phyloP scores from a whole-genome alignment of 2,797 vertebrate species.

The Alfaro cultratus region DNA sequence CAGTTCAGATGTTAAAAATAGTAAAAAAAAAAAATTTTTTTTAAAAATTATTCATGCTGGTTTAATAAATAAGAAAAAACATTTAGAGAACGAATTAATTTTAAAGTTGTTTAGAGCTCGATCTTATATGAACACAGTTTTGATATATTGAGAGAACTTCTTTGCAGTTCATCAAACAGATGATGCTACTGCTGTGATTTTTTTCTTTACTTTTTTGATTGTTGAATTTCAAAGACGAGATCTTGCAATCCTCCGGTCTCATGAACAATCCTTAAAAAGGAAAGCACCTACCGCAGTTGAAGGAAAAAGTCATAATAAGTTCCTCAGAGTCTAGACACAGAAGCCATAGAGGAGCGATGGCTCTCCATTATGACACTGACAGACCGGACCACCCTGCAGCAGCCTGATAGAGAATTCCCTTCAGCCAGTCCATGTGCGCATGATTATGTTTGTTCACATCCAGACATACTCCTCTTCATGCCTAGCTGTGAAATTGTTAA shows the following conservation, averaged over 20 bases:
- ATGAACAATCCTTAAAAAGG: constrained; percentile 2
- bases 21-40: too few species aligned
- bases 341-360: constrained; percentile 60
- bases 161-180: background rate
- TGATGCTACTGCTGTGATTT: background rate
- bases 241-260: background rate
- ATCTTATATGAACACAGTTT: background rate
- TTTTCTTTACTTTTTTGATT: background rate
- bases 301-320: constrained; percentile 46
- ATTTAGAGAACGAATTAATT: background rate
- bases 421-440: constrained; percentile 25
- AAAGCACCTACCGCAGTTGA: background rate
- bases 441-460: constrained; percentile 52
- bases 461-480: constrained; percentile 56
- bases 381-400: constrained; percentile 72
- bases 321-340: constrained; percentile 36
- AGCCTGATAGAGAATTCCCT: constrained; percentile 54
- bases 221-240: background rate
- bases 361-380: constrained; percentile 47
- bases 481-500: constrained; percentile 41
- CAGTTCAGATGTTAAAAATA: background rate
- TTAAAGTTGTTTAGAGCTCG: background rate
- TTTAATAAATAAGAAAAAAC: background rate
- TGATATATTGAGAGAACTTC: background rate
- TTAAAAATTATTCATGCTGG: background rate